Percentiles rank a stretch among this genome's conserved stretches.
These are phyloP conservation scores for Dufourea novaeangliae DNA, from an alignment of 1,140 invertebrate genomes.

Conservation along the genomic window DNA sequence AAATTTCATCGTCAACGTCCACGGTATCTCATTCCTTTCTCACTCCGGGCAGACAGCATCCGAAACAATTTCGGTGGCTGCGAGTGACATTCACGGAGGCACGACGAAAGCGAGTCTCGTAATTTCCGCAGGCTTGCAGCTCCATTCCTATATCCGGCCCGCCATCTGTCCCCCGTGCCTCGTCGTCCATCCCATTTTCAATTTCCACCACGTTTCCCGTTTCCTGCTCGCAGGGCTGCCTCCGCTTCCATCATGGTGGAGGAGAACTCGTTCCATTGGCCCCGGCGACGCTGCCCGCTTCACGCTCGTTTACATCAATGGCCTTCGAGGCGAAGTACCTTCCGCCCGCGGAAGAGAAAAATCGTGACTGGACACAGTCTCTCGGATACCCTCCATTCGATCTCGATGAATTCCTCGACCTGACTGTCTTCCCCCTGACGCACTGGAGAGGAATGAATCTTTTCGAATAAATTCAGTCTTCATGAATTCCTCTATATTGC, in stretches of 20 bases:
- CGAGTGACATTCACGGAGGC: slow-evolving; percentile 21
- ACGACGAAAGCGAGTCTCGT: slow-evolving; percentile 65
- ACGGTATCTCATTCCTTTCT: not conserved
- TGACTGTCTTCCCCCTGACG: too few relatives aligned
- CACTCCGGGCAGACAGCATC: not conserved
- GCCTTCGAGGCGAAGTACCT: not conserved
- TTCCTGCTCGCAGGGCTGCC: slow-evolving; percentile 71
- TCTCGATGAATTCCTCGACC: not conserved
- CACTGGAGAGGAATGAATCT: too few relatives aligned
- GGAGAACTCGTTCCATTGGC: slow-evolving; percentile 50
- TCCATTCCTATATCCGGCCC: slow-evolving; percentile 66
- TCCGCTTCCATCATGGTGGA: slow-evolving; percentile 43
- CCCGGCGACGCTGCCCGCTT: slow-evolving; percentile 19
- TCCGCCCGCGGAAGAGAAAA: not conserved
- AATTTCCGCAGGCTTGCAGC: slow-evolving; percentile 75
- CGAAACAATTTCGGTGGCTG: not conserved
- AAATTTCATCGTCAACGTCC: not conserved
- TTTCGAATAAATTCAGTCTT: too few relatives aligned
- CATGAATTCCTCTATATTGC: too few relatives aligned
- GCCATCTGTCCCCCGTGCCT: slow-evolving; percentile 66
- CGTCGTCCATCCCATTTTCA: slow-evolving; percentile 80
- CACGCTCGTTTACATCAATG: slow-evolving; percentile 25
- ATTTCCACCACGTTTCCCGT: slow-evolving; percentile 82
- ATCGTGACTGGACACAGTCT: not conserved
- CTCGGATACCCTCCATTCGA: not conserved